Conservation (phyloP, 30 jellyfish, hydroid and myxozoan genomes). For the Mastigias papua region DNA sequence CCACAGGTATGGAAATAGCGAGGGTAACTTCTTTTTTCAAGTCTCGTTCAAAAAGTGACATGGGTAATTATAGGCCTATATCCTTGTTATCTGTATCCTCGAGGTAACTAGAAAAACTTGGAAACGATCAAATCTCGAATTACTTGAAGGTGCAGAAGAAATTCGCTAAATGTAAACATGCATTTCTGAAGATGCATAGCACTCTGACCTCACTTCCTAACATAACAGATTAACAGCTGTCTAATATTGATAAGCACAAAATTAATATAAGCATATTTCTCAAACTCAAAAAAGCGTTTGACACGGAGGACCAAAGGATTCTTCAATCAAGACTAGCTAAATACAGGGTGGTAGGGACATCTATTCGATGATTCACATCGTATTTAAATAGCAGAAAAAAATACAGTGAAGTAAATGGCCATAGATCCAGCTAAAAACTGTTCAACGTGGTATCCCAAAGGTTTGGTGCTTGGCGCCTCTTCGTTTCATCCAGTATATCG, state of each 20-base stretch:
- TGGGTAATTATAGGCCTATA: too few species aligned
- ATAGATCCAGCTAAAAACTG: constrained; percentile 25
- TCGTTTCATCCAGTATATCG: not conserved
- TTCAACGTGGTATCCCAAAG: constrained; percentile 28
- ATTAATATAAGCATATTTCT: constrained; percentile 3
- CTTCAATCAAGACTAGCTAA: constrained; percentile 9
- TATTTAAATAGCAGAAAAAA: constrained; percentile 35
- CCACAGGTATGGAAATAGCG: too few species aligned
- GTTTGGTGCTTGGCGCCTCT: constrained; percentile 3
- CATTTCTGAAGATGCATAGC: constrained; percentile 4
- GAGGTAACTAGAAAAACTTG: not conserved
- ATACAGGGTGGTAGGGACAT: constrained; percentile 37
- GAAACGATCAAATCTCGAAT: not conserved
- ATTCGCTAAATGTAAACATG: not conserved
- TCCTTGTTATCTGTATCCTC: too few species aligned
- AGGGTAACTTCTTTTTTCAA: too few species aligned
- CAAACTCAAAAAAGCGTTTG: not conserved
- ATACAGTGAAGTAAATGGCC: constrained; percentile 31
- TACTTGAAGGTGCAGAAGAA: not conserved
- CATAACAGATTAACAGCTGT: not conserved
- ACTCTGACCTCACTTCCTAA: not conserved
- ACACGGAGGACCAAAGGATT: constrained; percentile 2
- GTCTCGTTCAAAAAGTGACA: too few species aligned
- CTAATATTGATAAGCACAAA: constrained; percentile 24
- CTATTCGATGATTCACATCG: constrained; percentile 52